Base-by-base conservation (phyloP, 2,888 invertebrate genomes). In the Apamea monoglypha region DNA sequence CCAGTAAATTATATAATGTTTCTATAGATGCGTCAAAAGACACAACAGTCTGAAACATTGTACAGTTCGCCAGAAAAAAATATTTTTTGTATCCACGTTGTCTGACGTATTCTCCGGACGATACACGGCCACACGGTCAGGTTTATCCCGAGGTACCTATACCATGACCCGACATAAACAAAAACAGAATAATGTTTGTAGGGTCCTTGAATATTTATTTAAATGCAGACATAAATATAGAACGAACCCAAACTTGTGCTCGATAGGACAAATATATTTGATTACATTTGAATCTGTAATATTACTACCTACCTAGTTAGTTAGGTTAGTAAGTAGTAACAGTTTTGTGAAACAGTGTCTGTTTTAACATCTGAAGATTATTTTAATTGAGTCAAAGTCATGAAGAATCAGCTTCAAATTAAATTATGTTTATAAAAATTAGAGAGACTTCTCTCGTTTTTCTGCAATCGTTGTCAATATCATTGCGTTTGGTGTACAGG, bases 201-300 rank as follows among this genome's bases (percentile, higher is more conserved):
- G 25, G 50, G 36, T 59, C 66, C 21, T 75, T 70, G 66, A 75
- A 71, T 61, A 50, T 56, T 76, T 76, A 78, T 73, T 78, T 70
- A 69, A 29, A 56, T 56, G n/a, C n/a, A 56, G 56, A 56, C 56
- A 25, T 56, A 56, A 56, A 64, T 63, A 83, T 78, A 47, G 29
- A 76, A 61, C 10, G 53, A 68, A 63, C 29, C 76, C 59, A 71
- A 29, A 77, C 32, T 63, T 61, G 50, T 56, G 56, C 67, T 72
- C 50, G 56, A 59, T 47, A 63, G 16, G 63, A 32, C 40, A 59
- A 69, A 63, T 63, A n/a, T 10, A 53, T 25, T 6, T 44, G 56
- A 50, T 69, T 82, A 32, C 29, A 69, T 66, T 70, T 64, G 69
- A 66, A 82, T 61, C 21, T 59, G 8, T 59, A 50, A 50, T 47